A percentile compares a stretch with the other conserved stretches of the same genome.
phyloP scores from a whole-genome alignment of 2,113 vertebrate species.

The Phocoena sinus region DNA sequence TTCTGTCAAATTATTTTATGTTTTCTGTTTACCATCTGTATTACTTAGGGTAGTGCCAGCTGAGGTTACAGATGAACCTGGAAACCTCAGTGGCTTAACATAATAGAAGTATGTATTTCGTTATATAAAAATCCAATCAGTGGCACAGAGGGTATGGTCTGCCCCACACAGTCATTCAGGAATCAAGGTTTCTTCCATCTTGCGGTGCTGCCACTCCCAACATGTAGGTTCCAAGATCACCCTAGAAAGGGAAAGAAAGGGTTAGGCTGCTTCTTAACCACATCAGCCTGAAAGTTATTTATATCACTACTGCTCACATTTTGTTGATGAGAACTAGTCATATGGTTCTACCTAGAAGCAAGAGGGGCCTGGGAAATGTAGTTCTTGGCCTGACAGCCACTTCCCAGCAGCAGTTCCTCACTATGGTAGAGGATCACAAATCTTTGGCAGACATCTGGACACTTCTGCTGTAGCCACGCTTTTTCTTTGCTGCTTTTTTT shows the following conservation, averaged over 20 bases:
- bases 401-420: not conserved
- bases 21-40: not conserved
- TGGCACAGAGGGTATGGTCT: not conserved
- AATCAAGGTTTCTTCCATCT: not conserved
- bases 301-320: not conserved
- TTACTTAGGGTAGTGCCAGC: not conserved
- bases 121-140: not conserved
- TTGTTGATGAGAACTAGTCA: not conserved
- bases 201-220: not conserved
- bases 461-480: not conserved
- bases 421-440: not conserved
- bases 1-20: not conserved
- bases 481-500: not conserved
- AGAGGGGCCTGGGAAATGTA: not conserved
- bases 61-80: not conserved
- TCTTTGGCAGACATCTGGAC: not conserved
- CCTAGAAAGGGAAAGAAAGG: not conserved
- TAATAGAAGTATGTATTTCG: not conserved
- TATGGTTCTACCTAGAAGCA: not conserved
- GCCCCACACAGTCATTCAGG: not conserved
- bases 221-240: not conserved
- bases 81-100: not conserved
- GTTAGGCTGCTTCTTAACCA: not conserved
- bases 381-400: not conserved
- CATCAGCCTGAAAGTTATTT: not conserved